Conservation (phyloP, 2,888 invertebrate genomes). For the Cheilosia vulpina region DNA sequence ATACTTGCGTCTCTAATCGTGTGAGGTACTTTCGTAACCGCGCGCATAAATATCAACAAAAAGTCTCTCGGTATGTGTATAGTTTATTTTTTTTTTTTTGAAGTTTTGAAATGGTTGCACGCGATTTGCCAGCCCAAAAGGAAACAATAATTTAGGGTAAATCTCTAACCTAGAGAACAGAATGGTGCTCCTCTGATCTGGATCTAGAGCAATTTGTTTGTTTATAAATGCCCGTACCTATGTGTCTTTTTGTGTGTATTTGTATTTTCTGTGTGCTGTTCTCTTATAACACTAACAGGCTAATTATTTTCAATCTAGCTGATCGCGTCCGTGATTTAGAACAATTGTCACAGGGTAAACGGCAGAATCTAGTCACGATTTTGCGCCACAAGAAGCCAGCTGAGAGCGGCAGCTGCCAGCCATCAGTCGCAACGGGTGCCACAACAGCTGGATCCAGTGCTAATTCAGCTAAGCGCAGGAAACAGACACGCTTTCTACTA, state of each 20-base stretch:
- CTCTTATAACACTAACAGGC: slow-evolving; percentile 59
- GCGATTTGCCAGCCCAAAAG: slow-evolving; percentile 41
- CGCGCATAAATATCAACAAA: slow-evolving; percentile 8
- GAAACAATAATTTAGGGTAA: slow-evolving; percentile 59
- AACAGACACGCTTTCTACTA: slow-evolving; percentile 82
- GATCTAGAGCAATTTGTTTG: slow-evolving; percentile 27
- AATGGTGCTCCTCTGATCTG: slow-evolving; percentile 1
- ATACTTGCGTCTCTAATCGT: slow-evolving; percentile 6
- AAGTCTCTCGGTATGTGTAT: background rate
- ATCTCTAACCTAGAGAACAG: slow-evolving; percentile 18
- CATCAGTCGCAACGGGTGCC: slow-evolving; percentile 33
- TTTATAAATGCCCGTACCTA: slow-evolving; percentile 24
- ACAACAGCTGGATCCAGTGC: slow-evolving; percentile 26
- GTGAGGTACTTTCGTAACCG: slow-evolving; percentile 23
- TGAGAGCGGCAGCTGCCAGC: slow-evolving; percentile 71
- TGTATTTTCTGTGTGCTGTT: slow-evolving; percentile 11
- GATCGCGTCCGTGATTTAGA: slow-evolving; percentile 66
- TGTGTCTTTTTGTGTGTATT: slow-evolving; percentile 6
- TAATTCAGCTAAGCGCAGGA: slow-evolving; percentile 75
- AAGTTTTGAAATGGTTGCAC: slow-evolving; percentile 34
- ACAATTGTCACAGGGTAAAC: slow-evolving; percentile 65
- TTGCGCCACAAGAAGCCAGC: slow-evolving; percentile 72
- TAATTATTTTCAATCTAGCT: slow-evolving; percentile 73
- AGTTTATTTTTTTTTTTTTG: background rate
- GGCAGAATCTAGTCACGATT: slow-evolving; percentile 69